A percentile compares a stretch with the other conserved stretches of the same genome.
Evolutionary conservation across 2,888 invertebrate species (phyloP).

Genomic region (Cheilosia scutellata): DNA sequence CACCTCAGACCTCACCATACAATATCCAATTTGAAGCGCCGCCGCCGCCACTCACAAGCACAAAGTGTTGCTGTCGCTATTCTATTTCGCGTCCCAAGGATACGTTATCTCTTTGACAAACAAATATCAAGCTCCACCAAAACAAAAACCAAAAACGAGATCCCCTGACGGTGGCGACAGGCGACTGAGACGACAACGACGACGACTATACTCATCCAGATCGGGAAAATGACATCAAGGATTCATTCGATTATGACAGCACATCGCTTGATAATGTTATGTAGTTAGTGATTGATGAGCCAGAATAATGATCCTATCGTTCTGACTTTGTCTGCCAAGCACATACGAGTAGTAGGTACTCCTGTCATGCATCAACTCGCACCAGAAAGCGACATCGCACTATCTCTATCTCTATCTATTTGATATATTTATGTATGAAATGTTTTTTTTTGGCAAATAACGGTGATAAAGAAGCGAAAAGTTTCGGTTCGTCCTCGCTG

Average conservation of each 20-base stretch:
- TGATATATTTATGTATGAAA: conserved; percentile 39
- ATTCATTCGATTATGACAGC: conserved; percentile 76
- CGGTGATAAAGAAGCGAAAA: conserved; percentile 56
- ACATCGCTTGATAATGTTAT: conserved; percentile 76
- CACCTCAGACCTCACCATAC: conserved; percentile 16
- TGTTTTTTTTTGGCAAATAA: conserved; percentile 50
- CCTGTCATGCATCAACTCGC: conserved; percentile 57
- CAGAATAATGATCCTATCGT: conserved; percentile 77
- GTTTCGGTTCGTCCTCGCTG: conserved; percentile 10
- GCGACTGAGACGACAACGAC: neutral
- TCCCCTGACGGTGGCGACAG: neutral
- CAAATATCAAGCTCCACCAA: conserved; percentile 53
- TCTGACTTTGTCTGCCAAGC: conserved; percentile 59
- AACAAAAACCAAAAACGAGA: conserved; percentile 16
- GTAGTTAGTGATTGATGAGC: conserved; percentile 77
- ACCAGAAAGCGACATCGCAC: neutral
- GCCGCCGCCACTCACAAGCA: conserved; percentile 16
- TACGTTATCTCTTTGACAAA: conserved; percentile 34
- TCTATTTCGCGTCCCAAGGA: conserved; percentile 12
- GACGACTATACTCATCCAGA: conserved; percentile 24
- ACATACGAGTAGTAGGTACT: conserved; percentile 40
- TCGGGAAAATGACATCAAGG: conserved; percentile 68
- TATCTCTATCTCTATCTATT: conserved; percentile 42
- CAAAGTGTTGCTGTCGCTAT: neutral
- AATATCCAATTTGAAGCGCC: conserved; percentile 31